phyloP scores from a whole-genome alignment of 2,797 vertebrate species.

The Periparus ater region DNA sequence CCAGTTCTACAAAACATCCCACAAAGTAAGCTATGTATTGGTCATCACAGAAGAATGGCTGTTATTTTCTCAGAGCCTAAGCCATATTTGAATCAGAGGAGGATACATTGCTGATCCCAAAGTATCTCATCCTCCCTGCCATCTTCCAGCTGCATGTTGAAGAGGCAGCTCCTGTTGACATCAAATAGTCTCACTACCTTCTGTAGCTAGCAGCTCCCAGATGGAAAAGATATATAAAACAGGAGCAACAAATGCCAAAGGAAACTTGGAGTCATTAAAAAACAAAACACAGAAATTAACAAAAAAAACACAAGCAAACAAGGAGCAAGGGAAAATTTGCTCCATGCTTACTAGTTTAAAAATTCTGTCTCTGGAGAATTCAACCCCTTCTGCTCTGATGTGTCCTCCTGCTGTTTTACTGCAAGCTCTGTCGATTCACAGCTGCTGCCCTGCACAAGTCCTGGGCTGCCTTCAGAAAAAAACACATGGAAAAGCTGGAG shows the following conservation, averaged over 20 bases:
- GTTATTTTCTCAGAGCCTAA: neutral
- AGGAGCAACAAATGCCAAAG: neutral
- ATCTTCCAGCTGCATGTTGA: neutral
- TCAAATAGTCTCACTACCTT: neutral
- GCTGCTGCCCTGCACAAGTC: neutral
- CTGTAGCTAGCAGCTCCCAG: neutral
- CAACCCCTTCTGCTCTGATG: neutral
- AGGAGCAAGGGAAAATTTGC: neutral
- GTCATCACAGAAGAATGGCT: neutral
- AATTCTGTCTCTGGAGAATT: neutral
- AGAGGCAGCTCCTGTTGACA: neutral
- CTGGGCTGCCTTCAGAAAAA: neutral
- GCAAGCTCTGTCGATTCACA: neutral
- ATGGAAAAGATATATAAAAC: neutral
- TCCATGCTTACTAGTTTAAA: neutral
- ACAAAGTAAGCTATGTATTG: neutral
- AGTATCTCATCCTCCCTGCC: neutral
- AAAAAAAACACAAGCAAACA: neutral
- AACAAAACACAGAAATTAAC: neutral
- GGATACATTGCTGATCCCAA: neutral
- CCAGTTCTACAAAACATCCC: neutral
- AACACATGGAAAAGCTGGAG: neutral
- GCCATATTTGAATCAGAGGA: neutral
- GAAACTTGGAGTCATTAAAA: neutral
- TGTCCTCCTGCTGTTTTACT: neutral